A percentile compares a stretch with the other conserved stretches of the same genome.
These are phyloP conservation scores for Psittacula cyanocephala DNA, from an alignment of 2,113 vertebrate genomes.

Conservation along the genomic window DNA sequence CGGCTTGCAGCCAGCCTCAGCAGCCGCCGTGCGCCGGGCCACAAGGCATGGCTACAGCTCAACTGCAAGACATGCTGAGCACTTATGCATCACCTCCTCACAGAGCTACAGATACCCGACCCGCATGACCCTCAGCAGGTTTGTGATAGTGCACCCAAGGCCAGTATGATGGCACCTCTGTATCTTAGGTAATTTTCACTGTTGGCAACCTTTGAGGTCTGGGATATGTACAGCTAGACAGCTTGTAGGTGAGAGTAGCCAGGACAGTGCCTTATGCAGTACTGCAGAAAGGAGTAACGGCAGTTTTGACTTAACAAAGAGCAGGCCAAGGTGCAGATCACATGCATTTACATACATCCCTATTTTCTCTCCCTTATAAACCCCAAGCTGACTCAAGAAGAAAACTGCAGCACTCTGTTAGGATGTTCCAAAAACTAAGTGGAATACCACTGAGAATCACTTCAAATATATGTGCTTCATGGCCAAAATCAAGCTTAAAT, in stretches of 20 bases:
- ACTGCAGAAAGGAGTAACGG: not conserved
- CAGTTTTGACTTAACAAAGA: not conserved
- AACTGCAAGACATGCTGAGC: not conserved
- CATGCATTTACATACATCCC: not conserved
- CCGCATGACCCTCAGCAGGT: not conserved
- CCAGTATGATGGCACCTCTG: not conserved
- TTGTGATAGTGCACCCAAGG: not conserved
- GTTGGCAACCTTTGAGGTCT: not conserved
- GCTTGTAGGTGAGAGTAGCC: not conserved
- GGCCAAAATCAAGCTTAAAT: not conserved
- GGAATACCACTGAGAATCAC: not conserved
- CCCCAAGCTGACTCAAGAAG: not conserved
- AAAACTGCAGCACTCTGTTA: not conserved
- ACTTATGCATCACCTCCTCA: not conserved
- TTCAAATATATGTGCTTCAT: constrained; percentile 13
- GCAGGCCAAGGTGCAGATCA: not conserved
- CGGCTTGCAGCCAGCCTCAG: not conserved
- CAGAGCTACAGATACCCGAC: not conserved
- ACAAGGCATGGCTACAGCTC: not conserved
- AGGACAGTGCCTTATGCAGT: not conserved
- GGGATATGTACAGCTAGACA: fast-evolving
- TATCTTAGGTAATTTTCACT: not conserved
- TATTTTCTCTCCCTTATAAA: not conserved
- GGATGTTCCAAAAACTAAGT: not conserved
- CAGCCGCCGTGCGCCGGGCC: not conserved